Conservation (phyloP, 2,113 vertebrate genomes). For the Cyphomyrus discorhynchus region DNA sequence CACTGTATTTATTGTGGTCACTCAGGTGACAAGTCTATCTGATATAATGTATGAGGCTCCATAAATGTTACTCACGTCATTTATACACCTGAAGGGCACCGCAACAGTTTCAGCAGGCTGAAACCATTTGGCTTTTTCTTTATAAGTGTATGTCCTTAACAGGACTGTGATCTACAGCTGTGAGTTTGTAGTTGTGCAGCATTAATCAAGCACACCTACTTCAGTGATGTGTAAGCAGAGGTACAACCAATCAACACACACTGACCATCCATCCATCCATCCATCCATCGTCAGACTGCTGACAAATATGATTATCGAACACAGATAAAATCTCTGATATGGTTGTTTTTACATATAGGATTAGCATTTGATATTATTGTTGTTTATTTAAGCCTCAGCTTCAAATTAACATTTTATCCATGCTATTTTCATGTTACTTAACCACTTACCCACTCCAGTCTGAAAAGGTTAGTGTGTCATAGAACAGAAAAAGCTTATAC, state of each 20-base stretch:
- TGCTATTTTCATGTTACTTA: background rate
- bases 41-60: background rate
- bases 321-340: background rate
- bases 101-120: background rate
- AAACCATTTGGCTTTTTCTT: background rate
- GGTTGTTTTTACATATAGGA: background rate
- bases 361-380: background rate
- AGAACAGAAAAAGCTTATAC: background rate
- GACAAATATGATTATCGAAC: background rate
- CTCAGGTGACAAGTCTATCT: background rate
- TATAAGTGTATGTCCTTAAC: background rate
- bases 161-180: background rate
- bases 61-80: background rate
- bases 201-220: background rate
- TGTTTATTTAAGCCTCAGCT: background rate
- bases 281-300: background rate
- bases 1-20: background rate
- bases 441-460: background rate
- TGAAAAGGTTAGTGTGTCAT: background rate
- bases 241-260: background rate
- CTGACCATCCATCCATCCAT: background rate
- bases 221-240: background rate
- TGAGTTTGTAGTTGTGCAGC: background rate
- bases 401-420: background rate
- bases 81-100: background rate